Evolutionary conservation across 2,113 vertebrate genomes (phyloP).

Genomic region (Steatornis caripensis): DNA sequence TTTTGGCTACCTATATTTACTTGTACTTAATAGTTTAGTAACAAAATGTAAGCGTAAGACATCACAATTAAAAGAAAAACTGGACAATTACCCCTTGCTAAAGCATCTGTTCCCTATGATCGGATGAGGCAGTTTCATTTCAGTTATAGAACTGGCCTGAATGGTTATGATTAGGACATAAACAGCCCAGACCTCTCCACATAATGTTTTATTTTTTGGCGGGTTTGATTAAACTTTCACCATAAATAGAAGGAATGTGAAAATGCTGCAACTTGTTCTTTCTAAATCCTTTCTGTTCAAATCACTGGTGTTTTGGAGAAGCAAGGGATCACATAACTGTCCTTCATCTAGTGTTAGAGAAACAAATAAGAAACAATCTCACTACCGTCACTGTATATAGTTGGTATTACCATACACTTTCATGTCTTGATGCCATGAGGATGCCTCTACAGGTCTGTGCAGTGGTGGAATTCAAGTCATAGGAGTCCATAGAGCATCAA

Average conservation of each 20-base stretch:
- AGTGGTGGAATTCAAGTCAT: background rate
- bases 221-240: background rate
- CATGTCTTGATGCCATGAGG: background rate
- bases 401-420: background rate
- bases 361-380: background rate
- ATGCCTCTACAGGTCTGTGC: background rate
- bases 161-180: background rate
- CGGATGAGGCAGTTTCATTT: background rate
- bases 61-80: background rate
- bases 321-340: background rate
- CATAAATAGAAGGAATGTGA: background rate
- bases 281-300: background rate
- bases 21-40: background rate
- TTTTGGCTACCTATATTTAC: background rate
- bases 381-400: background rate
- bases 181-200: background rate
- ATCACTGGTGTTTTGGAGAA: background rate
- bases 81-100: background rate
- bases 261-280: background rate
- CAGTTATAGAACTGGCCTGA: background rate
- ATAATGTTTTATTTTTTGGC: background rate
- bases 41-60: background rate
- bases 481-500: background rate
- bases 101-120: background rate
- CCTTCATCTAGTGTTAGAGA: background rate